Percentiles rank a stretch among this genome's conserved stretches.
phyloP scores from a whole-genome alignment of 2,113 vertebrate genomes.

The Platysteira castanea region DNA sequence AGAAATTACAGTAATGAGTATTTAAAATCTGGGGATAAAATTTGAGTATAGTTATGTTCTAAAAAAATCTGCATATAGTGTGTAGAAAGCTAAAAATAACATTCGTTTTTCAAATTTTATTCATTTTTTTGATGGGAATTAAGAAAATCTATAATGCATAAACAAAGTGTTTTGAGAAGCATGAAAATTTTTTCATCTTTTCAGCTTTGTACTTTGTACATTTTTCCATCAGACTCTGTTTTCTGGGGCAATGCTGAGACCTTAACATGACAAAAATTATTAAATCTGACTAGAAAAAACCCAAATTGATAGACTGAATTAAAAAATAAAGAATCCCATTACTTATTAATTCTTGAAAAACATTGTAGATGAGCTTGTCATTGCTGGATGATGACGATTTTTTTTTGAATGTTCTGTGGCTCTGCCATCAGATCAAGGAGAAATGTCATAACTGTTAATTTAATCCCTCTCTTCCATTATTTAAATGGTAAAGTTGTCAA shows the following conservation, averaged over 20 bases:
- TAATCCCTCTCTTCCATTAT: neutral
- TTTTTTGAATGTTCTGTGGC: neutral
- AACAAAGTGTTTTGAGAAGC: neutral
- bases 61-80: neutral
- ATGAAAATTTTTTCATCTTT: neutral
- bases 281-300: neutral
- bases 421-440: neutral
- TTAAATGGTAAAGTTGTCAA: neutral
- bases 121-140: neutral
- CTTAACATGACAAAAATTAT: neutral
- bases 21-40: neutral
- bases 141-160: neutral
- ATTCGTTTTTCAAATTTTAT: neutral
- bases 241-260: neutral
- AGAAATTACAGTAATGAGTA: neutral
- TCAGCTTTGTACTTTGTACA: neutral
- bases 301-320: neutral
- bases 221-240: neutral
- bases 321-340: neutral
- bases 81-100: neutral
- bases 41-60: neutral
- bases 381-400: neutral
- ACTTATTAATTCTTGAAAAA: neutral
- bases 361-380: neutral
- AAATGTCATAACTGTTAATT: neutral